Base-by-base conservation (phyloP, 2,797 vertebrate species). In the Melanotaenia nigrans region DNA sequence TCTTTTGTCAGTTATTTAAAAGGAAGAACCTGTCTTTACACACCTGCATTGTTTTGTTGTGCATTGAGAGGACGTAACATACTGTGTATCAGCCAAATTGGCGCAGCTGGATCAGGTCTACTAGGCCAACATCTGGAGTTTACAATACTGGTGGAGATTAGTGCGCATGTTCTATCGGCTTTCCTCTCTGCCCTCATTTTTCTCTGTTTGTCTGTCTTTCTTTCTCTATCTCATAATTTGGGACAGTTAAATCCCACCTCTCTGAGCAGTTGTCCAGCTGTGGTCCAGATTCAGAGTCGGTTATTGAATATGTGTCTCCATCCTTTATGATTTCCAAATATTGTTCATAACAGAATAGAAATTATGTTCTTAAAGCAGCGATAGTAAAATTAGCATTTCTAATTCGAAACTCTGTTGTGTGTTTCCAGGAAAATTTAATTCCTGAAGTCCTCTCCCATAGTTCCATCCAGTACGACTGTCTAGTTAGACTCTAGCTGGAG, bases 101-200 rank as follows among this genome's bases (percentile, higher is more conserved):
- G 30, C 30, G 9, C 36, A 68, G 61, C 65, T 65, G 71, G 88
- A 74, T 83, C 61, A 54, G 70, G 30, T 86, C 61, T 63, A 24
- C 25, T 57, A 71, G 62, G 76, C 47, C 72, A 82, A 92, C 90
- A 92, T 91, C 88, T 93, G 92, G 85, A 76, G 25, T 63, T 38
- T 78, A 69, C 59, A 67, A 76, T 62, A 58, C 75, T 71, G 68
- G 72, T 77, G 77, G 77, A 79, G 88, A 90, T 89, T 83, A 88
- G 73, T 75, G 63, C 66, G 68, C 54, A 56, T 58, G 45, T 72
- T 86, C 58, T 70, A 67, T 75, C 60, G 67, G 65, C 56, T 53
- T 61, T 49, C 61, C 67, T 69, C 76, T 81, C 57, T 82, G 66
- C 61, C 77, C 81, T 75, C 66, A 79, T 77, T 82, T 49, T 73